Evolutionary conservation across 2,113 vertebrate genomes (phyloP).

Genomic region (Petrocephalus microphthalmus): DNA sequence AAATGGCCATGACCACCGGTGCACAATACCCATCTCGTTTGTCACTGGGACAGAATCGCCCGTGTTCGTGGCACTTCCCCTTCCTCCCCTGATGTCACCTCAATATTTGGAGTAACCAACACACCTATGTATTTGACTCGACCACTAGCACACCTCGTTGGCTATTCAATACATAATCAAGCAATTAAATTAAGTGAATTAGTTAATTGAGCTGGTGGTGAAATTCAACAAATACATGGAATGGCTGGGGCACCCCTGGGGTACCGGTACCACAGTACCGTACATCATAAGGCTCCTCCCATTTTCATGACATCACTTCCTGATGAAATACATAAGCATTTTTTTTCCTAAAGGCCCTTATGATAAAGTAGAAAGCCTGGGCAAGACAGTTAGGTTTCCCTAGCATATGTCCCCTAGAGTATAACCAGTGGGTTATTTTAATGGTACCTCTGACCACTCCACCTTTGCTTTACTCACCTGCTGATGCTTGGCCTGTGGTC

Average conservation of each 20-base stretch:
- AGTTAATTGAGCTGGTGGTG: too few relatives aligned
- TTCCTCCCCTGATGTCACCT: neutral
- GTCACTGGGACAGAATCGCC: slow-evolving; percentile 30
- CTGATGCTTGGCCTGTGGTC: slow-evolving; percentile 87
- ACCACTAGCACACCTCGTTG: too few relatives aligned
- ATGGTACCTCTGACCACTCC: neutral
- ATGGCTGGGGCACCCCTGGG: too few relatives aligned
- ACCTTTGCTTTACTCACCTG: slow-evolving; percentile 61
- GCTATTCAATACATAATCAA: too few relatives aligned
- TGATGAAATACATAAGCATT: neutral
- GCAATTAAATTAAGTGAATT: too few relatives aligned
- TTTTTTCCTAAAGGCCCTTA: neutral
- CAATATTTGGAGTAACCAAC: too few relatives aligned
- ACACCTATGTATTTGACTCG: too few relatives aligned
- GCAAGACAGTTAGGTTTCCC: neutral
- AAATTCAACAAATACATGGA: too few relatives aligned
- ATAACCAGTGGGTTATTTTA: neutral
- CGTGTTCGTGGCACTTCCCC: slow-evolving; percentile 32
- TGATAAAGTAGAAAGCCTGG: neutral
- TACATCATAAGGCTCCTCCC: neutral
- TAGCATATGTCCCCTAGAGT: too few relatives aligned
- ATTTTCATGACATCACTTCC: neutral
- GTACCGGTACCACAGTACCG: too few relatives aligned
- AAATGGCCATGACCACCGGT: slow-evolving; percentile 21
- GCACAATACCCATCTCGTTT: slow-evolving; percentile 51